A percentile compares a stretch with the other conserved stretches of the same genome.
These are phyloP conservation scores for Cherax destructor DNA, from an alignment of 1,140 invertebrate genomes.

Conservation along the genomic window DNA sequence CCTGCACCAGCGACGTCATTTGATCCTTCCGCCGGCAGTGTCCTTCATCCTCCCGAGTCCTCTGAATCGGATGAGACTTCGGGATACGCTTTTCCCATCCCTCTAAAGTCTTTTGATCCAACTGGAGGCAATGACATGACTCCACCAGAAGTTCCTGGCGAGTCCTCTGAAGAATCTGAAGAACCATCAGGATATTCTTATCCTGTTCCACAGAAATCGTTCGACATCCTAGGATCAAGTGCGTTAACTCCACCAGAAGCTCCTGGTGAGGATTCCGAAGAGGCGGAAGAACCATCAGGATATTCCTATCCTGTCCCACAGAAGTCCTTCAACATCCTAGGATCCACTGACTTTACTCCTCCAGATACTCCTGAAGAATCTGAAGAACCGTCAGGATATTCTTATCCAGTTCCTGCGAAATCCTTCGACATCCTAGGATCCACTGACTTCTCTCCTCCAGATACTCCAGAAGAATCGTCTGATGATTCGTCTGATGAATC, in stretches of 20 bases:
- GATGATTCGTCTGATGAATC: background rate
- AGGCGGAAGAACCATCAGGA: background rate
- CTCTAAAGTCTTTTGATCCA: background rate
- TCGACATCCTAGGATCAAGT: background rate
- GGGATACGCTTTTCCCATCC: background rate
- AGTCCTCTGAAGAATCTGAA: background rate
- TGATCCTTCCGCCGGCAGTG: background rate
- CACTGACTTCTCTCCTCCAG: background rate
- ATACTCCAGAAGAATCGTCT: background rate
- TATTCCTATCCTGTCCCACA: background rate
- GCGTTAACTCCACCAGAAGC: background rate
- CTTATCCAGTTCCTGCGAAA: too few relatives aligned
- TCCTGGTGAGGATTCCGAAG: background rate
- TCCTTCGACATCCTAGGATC: background rate
- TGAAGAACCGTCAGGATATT: background rate
- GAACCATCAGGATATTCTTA: conserved; percentile 16
- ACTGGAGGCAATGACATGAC: background rate
- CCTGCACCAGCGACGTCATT: background rate
- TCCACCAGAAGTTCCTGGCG: background rate
- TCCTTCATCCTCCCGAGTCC: background rate
- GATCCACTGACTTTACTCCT: background rate
- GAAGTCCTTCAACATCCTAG: background rate
- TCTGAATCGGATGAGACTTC: background rate
- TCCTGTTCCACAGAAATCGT: background rate
- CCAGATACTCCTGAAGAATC: background rate